A percentile compares a stretch with the other conserved stretches of the same genome.
Evolutionary conservation across 2,888 invertebrate genomes (phyloP).

Genomic region (Saturnia japonica): DNA sequence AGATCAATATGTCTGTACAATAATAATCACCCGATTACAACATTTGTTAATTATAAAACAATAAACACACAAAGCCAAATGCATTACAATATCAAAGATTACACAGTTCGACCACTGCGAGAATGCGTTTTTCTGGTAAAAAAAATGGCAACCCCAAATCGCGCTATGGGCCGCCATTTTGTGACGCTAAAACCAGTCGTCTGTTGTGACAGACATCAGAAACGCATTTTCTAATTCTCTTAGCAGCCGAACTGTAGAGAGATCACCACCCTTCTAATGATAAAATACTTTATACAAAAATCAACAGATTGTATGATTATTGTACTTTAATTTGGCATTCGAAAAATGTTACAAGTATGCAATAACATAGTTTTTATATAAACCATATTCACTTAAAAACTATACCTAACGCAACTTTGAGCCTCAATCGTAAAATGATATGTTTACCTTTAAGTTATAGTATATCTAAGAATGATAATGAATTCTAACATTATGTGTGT

Average conservation of each 20-base stretch:
- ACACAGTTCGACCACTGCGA: no score
- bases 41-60: slow-evolving; percentile 39
- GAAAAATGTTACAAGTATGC: slow-evolving; percentile 71
- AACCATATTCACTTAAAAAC: slow-evolving; percentile 48
- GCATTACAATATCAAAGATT: slow-evolving; percentile 51
- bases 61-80: slow-evolving; percentile 51
- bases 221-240: no score
- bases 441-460: slow-evolving; percentile 47
- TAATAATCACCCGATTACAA: slow-evolving; percentile 47
- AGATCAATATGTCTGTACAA: slow-evolving; percentile 53
- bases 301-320: slow-evolving; percentile 66
- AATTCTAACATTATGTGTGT: slow-evolving; percentile 17
- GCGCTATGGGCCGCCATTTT: no score
- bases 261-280: slow-evolving; percentile 73
- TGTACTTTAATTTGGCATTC: slow-evolving; percentile 72
- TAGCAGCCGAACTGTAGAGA: no score
- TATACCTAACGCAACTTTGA: slow-evolving; percentile 59
- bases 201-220: no score
- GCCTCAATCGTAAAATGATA: slow-evolving; percentile 62
- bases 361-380: slow-evolving; percentile 30
- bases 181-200: no score
- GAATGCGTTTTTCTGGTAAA: no score
- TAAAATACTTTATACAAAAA: slow-evolving; percentile 67
- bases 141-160: no score
- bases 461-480: slow-evolving; percentile 32